Conservation (phyloP, 2,888 invertebrate genomes). For the Eupithecia abbreviata region DNA sequence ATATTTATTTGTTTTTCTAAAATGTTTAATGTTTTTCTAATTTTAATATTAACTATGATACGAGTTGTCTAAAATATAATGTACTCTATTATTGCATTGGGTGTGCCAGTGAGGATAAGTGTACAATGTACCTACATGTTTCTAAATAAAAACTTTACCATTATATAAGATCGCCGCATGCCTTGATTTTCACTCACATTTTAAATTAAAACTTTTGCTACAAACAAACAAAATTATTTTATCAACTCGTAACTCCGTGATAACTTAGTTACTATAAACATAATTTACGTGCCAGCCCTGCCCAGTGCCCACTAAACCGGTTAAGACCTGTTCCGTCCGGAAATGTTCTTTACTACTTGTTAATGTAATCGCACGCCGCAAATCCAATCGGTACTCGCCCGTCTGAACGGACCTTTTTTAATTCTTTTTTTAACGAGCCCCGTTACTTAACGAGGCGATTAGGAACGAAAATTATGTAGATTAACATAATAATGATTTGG, state of each 20-base stretch:
- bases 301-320: constrained; percentile 60
- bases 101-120: no score
- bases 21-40: no score
- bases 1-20: no score
- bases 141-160: background rate
- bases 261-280: constrained; percentile 9
- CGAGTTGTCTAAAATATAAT: no score
- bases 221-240: constrained; percentile 2
- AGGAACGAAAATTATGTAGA: constrained; percentile 39
- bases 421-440: constrained; percentile 40
- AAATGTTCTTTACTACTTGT: constrained; percentile 72
- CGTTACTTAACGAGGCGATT: constrained; percentile 40
- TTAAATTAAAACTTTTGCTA: background rate
- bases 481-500: constrained; percentile 42
- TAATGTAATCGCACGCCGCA: constrained; percentile 75
- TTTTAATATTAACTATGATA: no score
- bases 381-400: constrained; percentile 61
- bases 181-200: background rate
- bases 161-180: background rate
- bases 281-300: constrained; percentile 39
- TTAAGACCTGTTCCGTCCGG: constrained; percentile 67
- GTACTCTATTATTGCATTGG: no score
- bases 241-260: background rate
- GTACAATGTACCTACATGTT: no score
- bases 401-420: constrained; percentile 39